These are phyloP conservation scores for Irena cyanogastra DNA, from an alignment of 2,113 vertebrate genomes.

Conservation along the genomic window DNA sequence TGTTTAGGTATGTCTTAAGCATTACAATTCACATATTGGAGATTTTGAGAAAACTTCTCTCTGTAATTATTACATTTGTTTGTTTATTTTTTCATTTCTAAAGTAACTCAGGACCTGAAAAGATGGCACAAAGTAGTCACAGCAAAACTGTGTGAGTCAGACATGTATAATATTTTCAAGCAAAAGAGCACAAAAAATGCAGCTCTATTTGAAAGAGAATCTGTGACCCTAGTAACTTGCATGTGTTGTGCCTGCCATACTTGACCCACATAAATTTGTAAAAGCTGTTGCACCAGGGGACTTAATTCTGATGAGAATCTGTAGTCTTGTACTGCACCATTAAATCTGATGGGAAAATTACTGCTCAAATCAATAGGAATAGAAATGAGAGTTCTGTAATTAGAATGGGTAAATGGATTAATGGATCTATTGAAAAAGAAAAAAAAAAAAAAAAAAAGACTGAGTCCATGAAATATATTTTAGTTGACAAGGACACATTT, in stretches of 20 bases:
- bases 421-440: not conserved
- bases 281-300: not conserved
- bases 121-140: not conserved
- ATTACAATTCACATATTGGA: not conserved
- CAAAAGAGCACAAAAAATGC: not conserved
- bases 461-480: not conserved
- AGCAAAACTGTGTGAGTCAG: not conserved
- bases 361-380: not conserved
- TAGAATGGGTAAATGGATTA: not conserved
- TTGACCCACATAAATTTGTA: not conserved
- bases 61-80: not conserved
- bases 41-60: not conserved
- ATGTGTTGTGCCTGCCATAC: not conserved
- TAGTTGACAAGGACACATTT: not conserved
- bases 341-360: constrained; percentile 19
- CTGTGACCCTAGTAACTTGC: not conserved
- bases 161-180: not conserved
- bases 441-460: not conserved
- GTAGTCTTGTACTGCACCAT: not conserved
- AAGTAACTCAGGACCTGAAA: not conserved
- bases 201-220: not conserved
- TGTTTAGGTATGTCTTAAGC: not conserved
- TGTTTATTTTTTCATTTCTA: not conserved
- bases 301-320: not conserved
- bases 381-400: constrained; percentile 3